phyloP scores from a whole-genome alignment of 2,888 invertebrate species.

The Acholoe squamosa region DNA sequence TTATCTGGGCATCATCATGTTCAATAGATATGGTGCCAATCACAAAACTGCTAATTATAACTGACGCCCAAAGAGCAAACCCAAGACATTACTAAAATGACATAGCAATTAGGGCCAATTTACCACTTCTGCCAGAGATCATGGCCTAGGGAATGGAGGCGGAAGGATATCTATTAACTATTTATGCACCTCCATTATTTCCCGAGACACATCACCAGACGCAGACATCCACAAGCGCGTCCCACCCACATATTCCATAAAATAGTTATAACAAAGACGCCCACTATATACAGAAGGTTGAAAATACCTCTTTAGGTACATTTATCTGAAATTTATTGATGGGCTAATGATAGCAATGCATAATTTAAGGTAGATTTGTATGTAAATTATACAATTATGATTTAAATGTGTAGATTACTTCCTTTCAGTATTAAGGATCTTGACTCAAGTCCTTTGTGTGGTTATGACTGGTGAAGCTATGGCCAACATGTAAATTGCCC shows the following conservation, averaged over 20 bases:
- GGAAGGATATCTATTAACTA: slow-evolving; percentile 24
- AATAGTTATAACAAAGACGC: no score
- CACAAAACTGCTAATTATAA: background rate
- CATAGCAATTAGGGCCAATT: background rate
- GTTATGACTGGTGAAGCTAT: no score
- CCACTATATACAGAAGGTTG: no score
- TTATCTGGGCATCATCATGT: no score
- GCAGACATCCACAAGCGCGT: no score
- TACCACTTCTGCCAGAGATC: background rate
- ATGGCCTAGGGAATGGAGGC: background rate
- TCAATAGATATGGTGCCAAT: no score
- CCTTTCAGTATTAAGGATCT: no score
- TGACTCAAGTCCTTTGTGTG: no score
- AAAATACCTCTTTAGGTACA: background rate
- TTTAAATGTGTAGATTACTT: no score
- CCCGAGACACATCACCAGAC: background rate
- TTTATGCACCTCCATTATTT: slow-evolving; percentile 39
- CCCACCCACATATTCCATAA: background rate
- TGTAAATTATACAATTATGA: no score
- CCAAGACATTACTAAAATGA: background rate
- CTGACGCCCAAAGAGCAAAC: background rate
- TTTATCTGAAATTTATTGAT: background rate
- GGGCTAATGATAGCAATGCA: no score
- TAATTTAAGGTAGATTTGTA: no score
- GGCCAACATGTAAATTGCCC: background rate